Evolutionary conservation across 2,888 invertebrate species (phyloP), one percentile per base, ranked within the genome.

Genomic region (Drosophila demipolita): DNA sequence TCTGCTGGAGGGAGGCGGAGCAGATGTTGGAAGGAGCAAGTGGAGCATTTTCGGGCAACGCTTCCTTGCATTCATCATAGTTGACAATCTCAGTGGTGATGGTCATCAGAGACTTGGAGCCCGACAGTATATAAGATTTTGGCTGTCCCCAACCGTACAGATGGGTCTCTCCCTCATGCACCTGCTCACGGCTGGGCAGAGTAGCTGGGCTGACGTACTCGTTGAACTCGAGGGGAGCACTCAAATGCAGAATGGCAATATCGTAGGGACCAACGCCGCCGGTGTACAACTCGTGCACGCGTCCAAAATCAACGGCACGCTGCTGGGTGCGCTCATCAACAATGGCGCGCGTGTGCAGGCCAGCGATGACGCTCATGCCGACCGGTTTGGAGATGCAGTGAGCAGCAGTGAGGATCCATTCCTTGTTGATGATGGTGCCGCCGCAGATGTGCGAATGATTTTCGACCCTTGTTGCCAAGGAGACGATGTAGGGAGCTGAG

Each of bases 181-280:
- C 74, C 38, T 88, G 69, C 9, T 86, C 87, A 8, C 60, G 80
- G 11, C 68, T 62, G 32, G 94, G 94, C 68, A 94, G 75, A 12
- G 80, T 80, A 20, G 93, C 92, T 7, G 93, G 87, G 54, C 89
- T 83, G 8, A 94, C 92, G 15, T n/a, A 81, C 53, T 90, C 75
- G 62, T 91, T 91, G 69, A 92, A 91, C 12, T 68, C 68, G 45
- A 93, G 90, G 1, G 91, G 73, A 45, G 82, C 60, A 32, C 76
- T 80, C 12, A 91, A 81, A 72, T 90, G 90, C 66, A 95, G 77
- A 1, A 95, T 61, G 35, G 94, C 95, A 75, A 95, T 94, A 80
- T 95, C 95, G 76, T 94, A 93, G 68, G 93, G 93, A 20, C 92
- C 93, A n/a, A 93, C 92, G 4, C 91, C 91, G n/a, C 93, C 93